These are phyloP conservation scores for Latheticus oryzae DNA, from an alignment of 2,888 invertebrate genomes.

Conservation along the genomic window DNA sequence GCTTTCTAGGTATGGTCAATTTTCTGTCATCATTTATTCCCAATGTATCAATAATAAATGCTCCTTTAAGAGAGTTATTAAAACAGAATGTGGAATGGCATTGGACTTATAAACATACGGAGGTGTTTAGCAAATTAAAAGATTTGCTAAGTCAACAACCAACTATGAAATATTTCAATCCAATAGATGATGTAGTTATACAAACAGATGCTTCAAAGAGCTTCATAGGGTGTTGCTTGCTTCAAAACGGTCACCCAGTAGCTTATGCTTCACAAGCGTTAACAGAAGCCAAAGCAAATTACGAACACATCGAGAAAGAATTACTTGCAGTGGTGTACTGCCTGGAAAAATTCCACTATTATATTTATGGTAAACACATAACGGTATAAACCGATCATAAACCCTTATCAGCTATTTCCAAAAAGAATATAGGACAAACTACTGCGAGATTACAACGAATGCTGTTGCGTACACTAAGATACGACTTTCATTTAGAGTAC, in stretches of 20 bases:
- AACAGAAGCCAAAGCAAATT: slow-evolving; percentile 44
- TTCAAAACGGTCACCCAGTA: slow-evolving; percentile 43
- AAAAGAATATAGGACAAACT: slow-evolving; percentile 42
- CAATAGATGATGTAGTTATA: slow-evolving; percentile 33
- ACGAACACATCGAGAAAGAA: slow-evolving; percentile 59
- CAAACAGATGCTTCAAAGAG: slow-evolving; percentile 43
- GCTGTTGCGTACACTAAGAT: slow-evolving; percentile 43
- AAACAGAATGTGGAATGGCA: slow-evolving; percentile 36
- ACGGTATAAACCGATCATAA: slow-evolving; percentile 53
- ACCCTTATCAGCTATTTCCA: slow-evolving; percentile 49
- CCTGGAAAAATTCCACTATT: slow-evolving; percentile 53
- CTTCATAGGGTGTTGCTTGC: slow-evolving; percentile 41
- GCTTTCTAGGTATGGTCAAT: slow-evolving; percentile 45
- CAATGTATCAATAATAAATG: slow-evolving; percentile 43
- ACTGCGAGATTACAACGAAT: slow-evolving; percentile 45
- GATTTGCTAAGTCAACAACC: slow-evolving; percentile 35
- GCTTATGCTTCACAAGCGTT: slow-evolving; percentile 42
- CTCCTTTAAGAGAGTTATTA: slow-evolving; percentile 44
- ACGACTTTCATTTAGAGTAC: slow-evolving; percentile 44
- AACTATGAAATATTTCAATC: slow-evolving; percentile 40
- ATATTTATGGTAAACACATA: slow-evolving; percentile 51
- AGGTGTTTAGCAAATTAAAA: slow-evolving; percentile 37
- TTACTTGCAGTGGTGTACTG: slow-evolving; percentile 53
- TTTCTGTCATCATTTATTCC: slow-evolving; percentile 43
- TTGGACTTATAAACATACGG: slow-evolving; percentile 36